Evolutionary conservation across 2,797 vertebrate genomes (phyloP).

Genomic region (Philypnodon macrostomus): DNA sequence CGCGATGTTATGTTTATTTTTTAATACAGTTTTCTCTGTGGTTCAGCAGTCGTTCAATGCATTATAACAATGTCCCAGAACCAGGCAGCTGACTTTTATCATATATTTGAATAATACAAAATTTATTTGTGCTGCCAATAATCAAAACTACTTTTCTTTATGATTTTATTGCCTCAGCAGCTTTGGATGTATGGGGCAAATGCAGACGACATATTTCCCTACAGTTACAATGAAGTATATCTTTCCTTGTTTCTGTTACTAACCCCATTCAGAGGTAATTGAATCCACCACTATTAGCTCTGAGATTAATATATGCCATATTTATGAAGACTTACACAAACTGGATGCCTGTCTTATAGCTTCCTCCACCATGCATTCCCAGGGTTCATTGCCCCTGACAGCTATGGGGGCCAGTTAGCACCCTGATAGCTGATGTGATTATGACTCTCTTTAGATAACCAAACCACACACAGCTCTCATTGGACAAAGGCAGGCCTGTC

Average conservation of each 20-base stretch:
- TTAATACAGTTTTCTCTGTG: constrained; percentile 24
- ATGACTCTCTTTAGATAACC: constrained; percentile 71
- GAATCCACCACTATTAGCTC: too few species aligned
- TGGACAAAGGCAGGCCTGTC: constrained; percentile 70
- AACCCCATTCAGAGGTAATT: too few species aligned
- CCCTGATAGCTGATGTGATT: constrained; percentile 61
- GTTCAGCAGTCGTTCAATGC: constrained; percentile 14
- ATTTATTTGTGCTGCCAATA: constrained; percentile 24
- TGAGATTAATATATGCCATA: constrained; percentile 17
- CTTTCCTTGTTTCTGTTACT: too few species aligned
- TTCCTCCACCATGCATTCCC: constrained; percentile 56
- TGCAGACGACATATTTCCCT: too few species aligned
- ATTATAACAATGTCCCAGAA: constrained; percentile 11
- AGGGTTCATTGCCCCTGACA: constrained; percentile 62
- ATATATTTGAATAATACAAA: constrained; percentile 24
- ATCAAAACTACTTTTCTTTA: too few species aligned
- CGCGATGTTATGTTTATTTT: constrained; percentile 38
- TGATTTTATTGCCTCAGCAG: too few species aligned
- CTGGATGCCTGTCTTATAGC: constrained; percentile 21
- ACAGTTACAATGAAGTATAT: too few species aligned
- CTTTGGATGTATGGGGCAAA: too few species aligned
- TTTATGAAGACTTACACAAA: constrained; percentile 39
- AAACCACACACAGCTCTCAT: constrained; percentile 64
- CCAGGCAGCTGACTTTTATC: constrained; percentile 30
- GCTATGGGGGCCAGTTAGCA: constrained; percentile 66